phyloP scores from a whole-genome alignment of 2,888 invertebrate genomes.

The Ornithoptera alexandrae region DNA sequence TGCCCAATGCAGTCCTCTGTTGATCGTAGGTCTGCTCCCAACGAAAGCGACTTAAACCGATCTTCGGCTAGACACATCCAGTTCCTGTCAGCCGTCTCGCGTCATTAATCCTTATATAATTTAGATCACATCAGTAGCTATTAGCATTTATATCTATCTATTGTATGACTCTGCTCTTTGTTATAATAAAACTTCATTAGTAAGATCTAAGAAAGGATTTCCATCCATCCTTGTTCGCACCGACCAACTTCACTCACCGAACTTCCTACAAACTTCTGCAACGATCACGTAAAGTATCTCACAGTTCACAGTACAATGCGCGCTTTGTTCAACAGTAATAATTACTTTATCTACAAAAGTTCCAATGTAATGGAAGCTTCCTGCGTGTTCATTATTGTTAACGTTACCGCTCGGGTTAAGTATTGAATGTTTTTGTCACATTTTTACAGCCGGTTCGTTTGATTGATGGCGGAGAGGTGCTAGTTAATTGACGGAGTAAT shows the following conservation, averaged over 20 bases:
- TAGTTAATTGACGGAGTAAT: conserved; percentile 58
- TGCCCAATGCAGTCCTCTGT: too few relatives aligned
- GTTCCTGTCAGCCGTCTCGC: too few relatives aligned
- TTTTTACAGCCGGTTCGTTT: conserved; percentile 49
- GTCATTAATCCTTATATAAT: too few relatives aligned
- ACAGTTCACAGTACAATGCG: not conserved
- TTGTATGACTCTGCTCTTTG: too few relatives aligned
- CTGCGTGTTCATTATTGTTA: conserved; percentile 24
- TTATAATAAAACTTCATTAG: not conserved
- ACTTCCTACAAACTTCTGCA: too few relatives aligned
- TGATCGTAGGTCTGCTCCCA: too few relatives aligned
- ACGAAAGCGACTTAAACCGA: too few relatives aligned
- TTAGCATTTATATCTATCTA: too few relatives aligned
- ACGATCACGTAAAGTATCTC: not conserved
- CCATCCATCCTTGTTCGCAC: not conserved
- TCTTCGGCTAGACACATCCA: too few relatives aligned
- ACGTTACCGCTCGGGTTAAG: conserved; percentile 41
- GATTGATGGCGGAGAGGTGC: conserved; percentile 61
- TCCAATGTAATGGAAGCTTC: conserved; percentile 1
- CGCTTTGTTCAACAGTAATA: not conserved
- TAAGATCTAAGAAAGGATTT: conserved; percentile 2
- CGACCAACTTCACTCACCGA: not conserved
- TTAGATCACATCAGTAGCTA: too few relatives aligned
- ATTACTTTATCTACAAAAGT: not conserved
- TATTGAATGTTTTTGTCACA: conserved; percentile 41